Evolutionary conservation across 2,888 invertebrate species (phyloP), one percentile per base, ranked within the genome.

Genomic region (Pyrrhosoma nymphula): DNA sequence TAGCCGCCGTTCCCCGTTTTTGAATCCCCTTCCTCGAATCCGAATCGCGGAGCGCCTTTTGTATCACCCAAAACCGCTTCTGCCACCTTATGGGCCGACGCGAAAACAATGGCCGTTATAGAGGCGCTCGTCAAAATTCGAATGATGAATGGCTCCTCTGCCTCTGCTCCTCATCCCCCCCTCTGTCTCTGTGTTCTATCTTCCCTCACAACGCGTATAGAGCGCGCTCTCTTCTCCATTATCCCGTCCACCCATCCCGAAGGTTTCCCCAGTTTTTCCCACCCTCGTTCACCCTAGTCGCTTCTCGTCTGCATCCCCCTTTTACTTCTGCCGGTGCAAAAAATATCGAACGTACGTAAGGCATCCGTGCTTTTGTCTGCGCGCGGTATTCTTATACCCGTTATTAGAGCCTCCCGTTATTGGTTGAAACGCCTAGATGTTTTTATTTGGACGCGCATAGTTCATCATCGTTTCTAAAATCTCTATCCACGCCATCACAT

Each of bases 111-210:
- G 89, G 89, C 47, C 55, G 55, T 56, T 89, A 89, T 23, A 55
- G 89, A 89, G 56, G 18, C n/a, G 55, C 89, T 89, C 89, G 89
- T 89, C 89, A 89, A 89, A 89, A 89, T 47, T 47, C 47, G 89
- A 89, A 56, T 89, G 89, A 89, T 89, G 89, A 89, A 89, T 89
- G 89, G 56, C 82, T 35, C 82, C 35, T 16, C 16, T n/a, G 16
- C 82, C 69, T 3, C 82, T 16, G 16, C 82, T 35, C 14, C 35
- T 20, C 56, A 55, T 89, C 47, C 6, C 26, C n/a, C 56, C 16
- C 35, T 82, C 10, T 69, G 0, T 69, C 10, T 60, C 60, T 18
- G 2, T 69, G 23, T 26, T 26, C 69, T 26, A 26, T 23, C 69
- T 69, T 23, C 60, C 18, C 16, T 14, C 26, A 69, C 23, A 69